Base-by-base conservation (phyloP, 2,797 vertebrate species). In the Gymnopithys bicolor region DNA sequence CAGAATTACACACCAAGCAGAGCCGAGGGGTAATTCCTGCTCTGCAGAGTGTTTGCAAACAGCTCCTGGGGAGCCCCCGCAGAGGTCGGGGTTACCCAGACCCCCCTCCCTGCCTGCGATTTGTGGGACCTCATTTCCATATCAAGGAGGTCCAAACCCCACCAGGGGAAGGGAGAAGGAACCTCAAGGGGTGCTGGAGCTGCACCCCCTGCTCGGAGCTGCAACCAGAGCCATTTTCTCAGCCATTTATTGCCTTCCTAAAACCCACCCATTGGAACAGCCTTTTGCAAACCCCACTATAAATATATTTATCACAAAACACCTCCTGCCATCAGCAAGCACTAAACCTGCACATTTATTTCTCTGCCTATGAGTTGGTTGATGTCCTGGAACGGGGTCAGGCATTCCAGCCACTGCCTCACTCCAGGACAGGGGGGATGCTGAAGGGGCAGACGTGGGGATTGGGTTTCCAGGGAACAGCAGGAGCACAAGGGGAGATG, bases 41-140 rank as follows among this genome's bases (percentile, higher is more conserved):
- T 83, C 94, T 5, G 86, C 75, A 6, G 6, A 1, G 8, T 89
- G 93, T 97, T 97, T 97, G 94, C 94, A 97, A 96, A 97, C 96
- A 96, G 55, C 19, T 73, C 74, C 63, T 1, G 0, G 69, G 53
- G 59, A 91, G 68, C 63, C 17, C 51, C 28, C 35, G 0, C 67
- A 48, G 49, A 13, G 35, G 10, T 9, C 11, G 21, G 33, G 27
- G 5, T n/a, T 60, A 18, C 41, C 25, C 32, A 32, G 23, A 2
- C 10, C 19, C 46, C 7, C 33, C 2, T 10, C 46, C 46, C 35
- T 11, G 43, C 35, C 24, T 5, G 1, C 6, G 2, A 9, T 13
- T 19, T 25, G 10, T 53, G 62, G 83, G 43, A 62, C 5, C 55
- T 41, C 13, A 0, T 39, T 74, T 68, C 19, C 37, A 4, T 10